Evolutionary conservation across 1,140 invertebrate genomes (phyloP), one percentile per base, ranked within the genome.

Genomic region (Drosophila navojoa): DNA sequence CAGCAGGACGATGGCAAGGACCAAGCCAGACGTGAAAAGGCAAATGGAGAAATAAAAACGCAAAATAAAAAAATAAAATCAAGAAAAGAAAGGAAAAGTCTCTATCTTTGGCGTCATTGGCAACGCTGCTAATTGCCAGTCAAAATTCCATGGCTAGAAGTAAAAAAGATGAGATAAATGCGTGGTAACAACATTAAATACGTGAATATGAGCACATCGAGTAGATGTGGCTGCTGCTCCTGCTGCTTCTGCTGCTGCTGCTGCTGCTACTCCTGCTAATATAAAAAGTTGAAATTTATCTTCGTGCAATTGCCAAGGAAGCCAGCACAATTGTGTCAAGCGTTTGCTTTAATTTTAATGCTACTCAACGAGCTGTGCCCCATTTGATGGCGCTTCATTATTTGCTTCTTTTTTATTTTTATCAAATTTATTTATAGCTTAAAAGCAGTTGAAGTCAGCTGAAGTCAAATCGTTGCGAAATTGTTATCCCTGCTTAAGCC

Each of bases 51-150:
- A 35, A 35, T 7, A 35, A 35, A 35, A 35, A 35, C n/a, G n/a
- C n/a, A 35, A 35, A 29, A 4, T 29, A 11, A 38, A 3, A 38
- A 38, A 38, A 38, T 11, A 38, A 38, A 38, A 11, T 38, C 35
- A 38, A 38, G 35, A 11, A 38, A 38, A 38, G 35, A 27, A 61
- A 45, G 42, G 16, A 61, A 42, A 67, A 79, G 80, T 62, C 63
- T 35, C 29, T 77, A 63, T 74, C 55, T 38, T 54, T 11, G 67
- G 13, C 62, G 72, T 75, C 67, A 59, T 70, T 81, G 76, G 81
- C 73, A 85, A 79, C 80, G 71, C 84, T 89, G 84, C 84, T 89
- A 89, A 89, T 89, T 87, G 82, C 87, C 84, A 81, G 82, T 77
- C 79, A 87, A 82, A 86, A 86, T 87, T 81, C 81, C 79, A 79